Evolutionary conservation across 1,140 invertebrate species (phyloP).

Genomic region (Dufourea novaeangliae): DNA sequence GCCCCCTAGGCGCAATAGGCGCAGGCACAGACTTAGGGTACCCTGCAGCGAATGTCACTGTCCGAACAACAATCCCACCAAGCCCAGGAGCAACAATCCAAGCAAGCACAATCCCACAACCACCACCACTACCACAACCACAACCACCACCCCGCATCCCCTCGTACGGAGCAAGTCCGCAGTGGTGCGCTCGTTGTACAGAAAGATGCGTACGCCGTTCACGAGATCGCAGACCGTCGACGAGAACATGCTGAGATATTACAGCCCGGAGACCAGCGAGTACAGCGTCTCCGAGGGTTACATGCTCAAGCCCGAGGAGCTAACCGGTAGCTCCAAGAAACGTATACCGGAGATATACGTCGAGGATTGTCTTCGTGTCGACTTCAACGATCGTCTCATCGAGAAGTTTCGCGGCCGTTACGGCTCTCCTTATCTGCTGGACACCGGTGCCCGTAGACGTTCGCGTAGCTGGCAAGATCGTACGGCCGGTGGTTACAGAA

Average conservation of each 20-base stretch:
- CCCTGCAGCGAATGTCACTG: conserved; percentile 81
- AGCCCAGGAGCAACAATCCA: conserved; percentile 69
- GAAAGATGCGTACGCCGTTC: conserved; percentile 80
- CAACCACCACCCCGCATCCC: conserved; percentile 76
- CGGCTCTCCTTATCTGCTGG: conserved; percentile 42
- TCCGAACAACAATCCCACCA: conserved; percentile 68
- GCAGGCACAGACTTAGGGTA: conserved; percentile 81
- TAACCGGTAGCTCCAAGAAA: conserved; percentile 61
- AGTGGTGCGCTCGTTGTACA: conserved; percentile 81
- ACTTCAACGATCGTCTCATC: conserved; percentile 73
- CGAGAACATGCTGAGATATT: conserved; percentile 78
- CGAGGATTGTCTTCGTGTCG: conserved; percentile 75
- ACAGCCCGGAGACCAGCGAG: conserved; percentile 78
- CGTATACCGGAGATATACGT: conserved; percentile 78
- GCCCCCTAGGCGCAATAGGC: conserved; percentile 81
- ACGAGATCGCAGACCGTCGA: conserved; percentile 80
- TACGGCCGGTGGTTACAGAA: conserved; percentile 34
- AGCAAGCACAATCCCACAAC: conserved; percentile 78
- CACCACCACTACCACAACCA: too few species aligned
- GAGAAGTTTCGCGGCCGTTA: conserved; percentile 71
- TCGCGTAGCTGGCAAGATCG: conserved; percentile 72
- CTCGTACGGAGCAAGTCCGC: conserved; percentile 82
- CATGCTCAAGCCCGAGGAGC: conserved; percentile 71
- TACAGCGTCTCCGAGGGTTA: conserved; percentile 75
- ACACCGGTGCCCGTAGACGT: conserved; percentile 53